Evolutionary conservation across 2,113 vertebrate genomes (phyloP), one percentile per base, ranked within the genome.

Genomic region (Cephalopholis sonnerati): DNA sequence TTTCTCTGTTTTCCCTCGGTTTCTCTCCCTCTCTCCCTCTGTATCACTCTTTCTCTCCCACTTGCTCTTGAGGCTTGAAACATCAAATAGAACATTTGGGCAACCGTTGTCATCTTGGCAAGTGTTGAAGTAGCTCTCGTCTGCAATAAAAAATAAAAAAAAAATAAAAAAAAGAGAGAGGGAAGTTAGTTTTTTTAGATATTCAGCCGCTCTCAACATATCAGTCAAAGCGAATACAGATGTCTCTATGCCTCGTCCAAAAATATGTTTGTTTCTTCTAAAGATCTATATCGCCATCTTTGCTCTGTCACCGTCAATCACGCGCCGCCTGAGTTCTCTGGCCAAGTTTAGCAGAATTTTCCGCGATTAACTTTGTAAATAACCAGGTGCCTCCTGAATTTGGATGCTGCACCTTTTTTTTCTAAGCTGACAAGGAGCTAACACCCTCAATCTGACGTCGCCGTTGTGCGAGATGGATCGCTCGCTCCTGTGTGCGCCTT

Each of bases 61-160:
- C 91, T 92, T 92, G 87, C 91, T 93, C 92, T 94, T 63, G 76
- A 91, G 93, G 93, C 93, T 91, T 83, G 54, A 92, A 92, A 93
- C 92, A 94, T 94, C 91, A 94, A 94, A 93, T 91, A 74, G 87
- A 93, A 88, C 89, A 92, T 94, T 93, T 94, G 90, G 89, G 92
- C 88, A 92, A 89, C 76, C 84, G 89, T 87, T 87, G 87, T 93
- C 89, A 90, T 91, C 78, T 92, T 94, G 93, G 93, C 93, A 93
- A 83, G 72, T 85, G 88, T 92, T 89, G 79, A 93, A 92, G 88
- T 88, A 75, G 82, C 82, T 82, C 85, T 87, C 77, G 77, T 82
- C 20, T 89, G 86, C 78, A 80, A 57, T 55, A n/a, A 39, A 4
- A 68, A 44, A 70, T 1, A 36, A 55, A 59, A 62, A 36, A 15